phyloP scores from a whole-genome alignment of 2,888 invertebrate species.

The Ceraclea dissimilis region DNA sequence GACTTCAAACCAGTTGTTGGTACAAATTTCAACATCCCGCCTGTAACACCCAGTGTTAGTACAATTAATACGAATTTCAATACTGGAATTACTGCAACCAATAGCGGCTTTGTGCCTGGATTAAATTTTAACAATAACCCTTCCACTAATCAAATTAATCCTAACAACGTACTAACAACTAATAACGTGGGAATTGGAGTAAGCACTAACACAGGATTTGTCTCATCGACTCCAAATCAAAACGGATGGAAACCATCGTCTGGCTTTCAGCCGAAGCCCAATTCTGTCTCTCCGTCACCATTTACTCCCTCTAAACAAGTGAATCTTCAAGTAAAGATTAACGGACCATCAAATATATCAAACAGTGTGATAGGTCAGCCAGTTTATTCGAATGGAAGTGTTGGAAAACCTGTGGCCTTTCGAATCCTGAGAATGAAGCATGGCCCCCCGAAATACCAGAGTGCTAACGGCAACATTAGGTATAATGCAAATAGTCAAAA shows the following conservation, averaged over 20 bases:
- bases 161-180: slow-evolving; percentile 22
- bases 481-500: slow-evolving; percentile 4
- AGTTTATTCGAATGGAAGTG: slow-evolving; percentile 13
- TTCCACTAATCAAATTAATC: neutral
- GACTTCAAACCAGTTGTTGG: neutral
- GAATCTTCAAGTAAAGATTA: slow-evolving; percentile 13
- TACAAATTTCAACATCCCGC: neutral
- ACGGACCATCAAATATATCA: slow-evolving; percentile 4
- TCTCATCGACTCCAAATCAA: neutral
- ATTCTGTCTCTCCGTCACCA: neutral
- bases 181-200: slow-evolving; percentile 25
- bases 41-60: no score
- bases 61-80: no score
- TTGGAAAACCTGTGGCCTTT: slow-evolving; percentile 13
- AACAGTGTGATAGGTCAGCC: slow-evolving; percentile 17
- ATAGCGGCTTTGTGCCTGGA: neutral
- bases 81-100: no score
- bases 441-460: slow-evolving; percentile 6
- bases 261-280: neutral
- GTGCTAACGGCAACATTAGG: neutral
- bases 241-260: neutral
- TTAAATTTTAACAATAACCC: neutral
- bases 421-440: slow-evolving; percentile 8
- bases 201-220: neutral
- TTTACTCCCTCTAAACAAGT: neutral